These are phyloP conservation scores for rat (Rattus norvegicus) DNA, from an alignment of 2,113 vertebrate species.

Conservation along the genomic window DNA sequence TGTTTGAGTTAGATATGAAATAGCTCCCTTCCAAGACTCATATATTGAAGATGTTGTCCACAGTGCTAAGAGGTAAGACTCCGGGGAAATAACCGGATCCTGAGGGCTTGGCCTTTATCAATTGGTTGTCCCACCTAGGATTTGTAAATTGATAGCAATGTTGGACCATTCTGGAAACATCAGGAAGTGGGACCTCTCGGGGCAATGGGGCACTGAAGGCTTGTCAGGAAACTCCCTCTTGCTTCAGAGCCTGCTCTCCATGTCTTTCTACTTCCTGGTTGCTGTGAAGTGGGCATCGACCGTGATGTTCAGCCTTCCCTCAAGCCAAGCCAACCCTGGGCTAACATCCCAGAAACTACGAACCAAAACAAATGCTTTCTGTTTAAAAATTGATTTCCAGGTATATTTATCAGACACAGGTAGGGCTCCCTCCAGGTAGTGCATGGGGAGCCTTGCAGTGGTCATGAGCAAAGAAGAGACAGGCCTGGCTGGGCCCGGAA, in stretches of 20 bases:
- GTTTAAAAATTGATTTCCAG: background rate
- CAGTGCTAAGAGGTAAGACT: background rate
- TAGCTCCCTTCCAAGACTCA: background rate
- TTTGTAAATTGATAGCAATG: background rate
- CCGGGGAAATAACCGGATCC: background rate
- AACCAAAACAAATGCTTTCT: background rate
- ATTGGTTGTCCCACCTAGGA: background rate
- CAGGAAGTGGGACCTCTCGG: background rate
- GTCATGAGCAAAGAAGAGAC: background rate
- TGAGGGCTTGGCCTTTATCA: background rate
- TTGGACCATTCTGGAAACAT: background rate
- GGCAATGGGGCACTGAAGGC: background rate
- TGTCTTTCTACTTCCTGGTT: background rate
- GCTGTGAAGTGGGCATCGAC: background rate
- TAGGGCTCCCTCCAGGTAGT: background rate
- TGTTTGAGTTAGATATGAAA: background rate
- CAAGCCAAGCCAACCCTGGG: background rate
- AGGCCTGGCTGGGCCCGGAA: background rate
- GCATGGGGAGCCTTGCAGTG: fast-evolving
- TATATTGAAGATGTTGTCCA: background rate
- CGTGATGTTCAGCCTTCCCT: background rate
- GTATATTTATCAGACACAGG: fast-evolving
- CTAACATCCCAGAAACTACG: background rate
- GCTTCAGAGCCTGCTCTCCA: background rate
- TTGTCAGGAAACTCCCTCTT: background rate